phyloP scores from a whole-genome alignment of 2,797 vertebrate genomes.

The Fringilla coelebs region DNA sequence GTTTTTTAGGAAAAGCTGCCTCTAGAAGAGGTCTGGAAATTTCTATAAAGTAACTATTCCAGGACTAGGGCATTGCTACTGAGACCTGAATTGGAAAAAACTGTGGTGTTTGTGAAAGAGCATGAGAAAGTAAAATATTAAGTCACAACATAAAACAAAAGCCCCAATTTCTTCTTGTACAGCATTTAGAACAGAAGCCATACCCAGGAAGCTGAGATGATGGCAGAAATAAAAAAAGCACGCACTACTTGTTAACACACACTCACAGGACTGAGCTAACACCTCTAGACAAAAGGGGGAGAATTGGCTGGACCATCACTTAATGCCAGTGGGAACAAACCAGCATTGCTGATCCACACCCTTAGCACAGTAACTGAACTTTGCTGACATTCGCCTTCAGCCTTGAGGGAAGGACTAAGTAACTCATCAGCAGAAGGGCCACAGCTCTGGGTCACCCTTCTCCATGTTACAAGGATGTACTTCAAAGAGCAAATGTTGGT shows the following conservation, averaged over 20 bases:
- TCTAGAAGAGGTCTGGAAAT: neutral
- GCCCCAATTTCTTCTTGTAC: neutral
- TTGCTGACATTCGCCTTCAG: neutral
- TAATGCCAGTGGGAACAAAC: neutral
- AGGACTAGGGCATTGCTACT: neutral
- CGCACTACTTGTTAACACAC: neutral
- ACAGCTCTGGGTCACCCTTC: neutral
- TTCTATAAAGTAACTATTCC: neutral
- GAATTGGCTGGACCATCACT: neutral
- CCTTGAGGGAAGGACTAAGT: neutral
- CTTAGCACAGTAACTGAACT: neutral
- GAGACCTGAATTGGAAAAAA: neutral
- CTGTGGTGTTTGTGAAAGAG: too few relatives aligned
- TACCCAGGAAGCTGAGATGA: neutral
- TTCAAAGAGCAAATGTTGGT: neutral
- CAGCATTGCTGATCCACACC: neutral
- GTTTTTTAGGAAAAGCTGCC: neutral
- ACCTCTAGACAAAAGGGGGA: neutral
- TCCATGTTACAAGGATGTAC: neutral
- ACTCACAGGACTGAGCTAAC: neutral
- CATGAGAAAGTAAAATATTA: neutral
- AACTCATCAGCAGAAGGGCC: neutral
- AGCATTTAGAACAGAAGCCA: neutral
- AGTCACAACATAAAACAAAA: neutral
- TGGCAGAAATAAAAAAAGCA: neutral